Evolutionary conservation across 2,888 invertebrate species (phyloP).

Genomic region (Xanthia togata): DNA sequence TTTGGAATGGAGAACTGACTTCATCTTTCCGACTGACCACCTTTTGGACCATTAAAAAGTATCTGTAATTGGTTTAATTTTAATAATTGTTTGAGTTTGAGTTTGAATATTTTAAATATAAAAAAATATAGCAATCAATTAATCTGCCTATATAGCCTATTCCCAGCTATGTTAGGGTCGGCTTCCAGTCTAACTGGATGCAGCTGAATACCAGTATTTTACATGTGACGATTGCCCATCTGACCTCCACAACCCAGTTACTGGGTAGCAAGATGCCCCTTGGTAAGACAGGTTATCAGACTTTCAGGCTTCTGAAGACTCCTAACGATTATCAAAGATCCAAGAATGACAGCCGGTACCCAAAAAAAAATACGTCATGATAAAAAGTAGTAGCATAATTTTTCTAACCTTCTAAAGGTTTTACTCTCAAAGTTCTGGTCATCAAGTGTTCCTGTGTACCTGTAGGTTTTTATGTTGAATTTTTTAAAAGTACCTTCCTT

Average conservation of each 20-base stretch:
- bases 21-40: not conserved
- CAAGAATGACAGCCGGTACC: too few species aligned
- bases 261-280: too few species aligned
- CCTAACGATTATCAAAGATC: too few species aligned
- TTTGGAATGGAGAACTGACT: not conserved
- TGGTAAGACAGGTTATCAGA: too few species aligned
- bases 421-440: not conserved
- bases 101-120: not conserved
- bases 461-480: constrained; percentile 18
- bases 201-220: too few species aligned
- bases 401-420: not conserved
- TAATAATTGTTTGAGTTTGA: not conserved
- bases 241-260: too few species aligned
- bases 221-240: too few species aligned
- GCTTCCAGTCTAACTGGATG: too few species aligned
- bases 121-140: not conserved
- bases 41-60: not conserved
- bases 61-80: not conserved
- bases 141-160: too few species aligned
- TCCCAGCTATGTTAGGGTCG: too few species aligned
- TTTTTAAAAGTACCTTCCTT: not conserved
- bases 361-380: too few species aligned
- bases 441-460: not conserved
- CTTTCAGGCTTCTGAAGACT: too few species aligned
- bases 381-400: not conserved